Percentiles rank a stretch among this genome's conserved stretches.
These are phyloP conservation scores for fruit fly (Drosophila melanogaster) DNA, from an alignment of 1,140 invertebrate genomes.

Conservation along the genomic window DNA sequence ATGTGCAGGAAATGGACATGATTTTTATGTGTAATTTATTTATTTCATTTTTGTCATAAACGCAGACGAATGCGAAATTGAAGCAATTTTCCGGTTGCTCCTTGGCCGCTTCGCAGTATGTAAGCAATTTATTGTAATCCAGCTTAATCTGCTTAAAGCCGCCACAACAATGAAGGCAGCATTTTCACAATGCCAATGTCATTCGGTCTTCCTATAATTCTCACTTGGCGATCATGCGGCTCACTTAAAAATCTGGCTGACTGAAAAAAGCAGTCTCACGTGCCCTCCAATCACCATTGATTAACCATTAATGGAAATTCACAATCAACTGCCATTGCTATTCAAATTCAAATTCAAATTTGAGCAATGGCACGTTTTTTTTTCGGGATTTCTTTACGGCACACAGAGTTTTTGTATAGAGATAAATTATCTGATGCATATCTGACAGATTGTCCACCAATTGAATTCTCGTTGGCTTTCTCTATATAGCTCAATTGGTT, in stretches of 20 bases:
- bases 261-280: conserved; percentile 31
- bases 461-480: conserved; percentile 57
- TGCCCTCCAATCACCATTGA: conserved; percentile 54
- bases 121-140: conserved; percentile 69
- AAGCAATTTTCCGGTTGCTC: conserved; percentile 47
- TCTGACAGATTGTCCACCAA: conserved; percentile 51
- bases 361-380: neutral
- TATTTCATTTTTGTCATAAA: conserved; percentile 9
- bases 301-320: conserved; percentile 58
- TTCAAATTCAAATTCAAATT: conserved; percentile 33
- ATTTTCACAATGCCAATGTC: conserved; percentile 27
- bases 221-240: conserved; percentile 51
- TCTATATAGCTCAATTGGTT: conserved; percentile 62
- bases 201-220: conserved; percentile 52
- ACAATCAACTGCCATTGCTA: conserved; percentile 43
- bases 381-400: conserved; percentile 28
- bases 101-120: conserved; percentile 25
- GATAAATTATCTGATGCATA: conserved; percentile 30
- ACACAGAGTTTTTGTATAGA: conserved; percentile 8
- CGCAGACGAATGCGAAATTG: conserved; percentile 61
- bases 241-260: conserved; percentile 25
- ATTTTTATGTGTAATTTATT: conserved; percentile 35
- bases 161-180: conserved; percentile 28
- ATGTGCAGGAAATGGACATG: conserved; percentile 52
- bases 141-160: conserved; percentile 67